Evolutionary conservation across 2,888 invertebrate genomes (phyloP).

Genomic region (Leptura quadrifasciata): DNA sequence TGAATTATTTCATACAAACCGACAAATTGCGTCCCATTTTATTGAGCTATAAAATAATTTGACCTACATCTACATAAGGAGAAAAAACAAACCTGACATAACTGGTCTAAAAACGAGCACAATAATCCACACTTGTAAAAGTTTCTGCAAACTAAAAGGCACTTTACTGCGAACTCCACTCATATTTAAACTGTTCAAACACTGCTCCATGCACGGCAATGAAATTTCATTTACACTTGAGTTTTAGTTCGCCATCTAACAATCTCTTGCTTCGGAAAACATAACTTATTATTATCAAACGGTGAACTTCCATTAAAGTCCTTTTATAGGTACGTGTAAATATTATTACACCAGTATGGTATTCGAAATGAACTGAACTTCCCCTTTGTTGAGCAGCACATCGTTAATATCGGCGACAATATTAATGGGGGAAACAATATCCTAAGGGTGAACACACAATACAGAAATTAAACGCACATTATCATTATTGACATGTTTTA

Average conservation of each 20-base stretch:
- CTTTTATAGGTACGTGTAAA: slow-evolving; percentile 46
- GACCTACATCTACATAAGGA: slow-evolving; percentile 8
- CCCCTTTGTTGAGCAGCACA: slow-evolving; percentile 46
- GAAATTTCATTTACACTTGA: slow-evolving; percentile 54
- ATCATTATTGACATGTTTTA: slow-evolving; percentile 47
- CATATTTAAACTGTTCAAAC: slow-evolving; percentile 59
- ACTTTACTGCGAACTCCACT: slow-evolving; percentile 55
- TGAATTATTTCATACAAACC: too few species aligned
- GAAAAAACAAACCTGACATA: slow-evolving; percentile 60
- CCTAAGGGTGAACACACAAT: slow-evolving; percentile 52
- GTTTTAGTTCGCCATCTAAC: slow-evolving; percentile 43
- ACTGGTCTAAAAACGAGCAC: slow-evolving; percentile 56
- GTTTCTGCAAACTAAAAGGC: slow-evolving; percentile 58
- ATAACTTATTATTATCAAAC: slow-evolving; percentile 47
- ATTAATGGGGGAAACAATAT: slow-evolving; percentile 50
- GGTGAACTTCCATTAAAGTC: slow-evolving; percentile 43
- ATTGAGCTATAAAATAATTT: too few species aligned
- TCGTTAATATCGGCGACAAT: slow-evolving; percentile 49
- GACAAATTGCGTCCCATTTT: too few species aligned
- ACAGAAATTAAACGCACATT: slow-evolving; percentile 51
- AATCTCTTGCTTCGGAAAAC: slow-evolving; percentile 33
- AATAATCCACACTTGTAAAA: slow-evolving; percentile 62
- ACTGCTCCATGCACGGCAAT: slow-evolving; percentile 46
- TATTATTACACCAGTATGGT: slow-evolving; percentile 43
- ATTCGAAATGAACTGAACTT: slow-evolving; percentile 42